Percentiles rank a stretch among this genome's conserved stretches.
Evolutionary conservation across 2,797 vertebrate species (phyloP).

Genomic region (Helarctos malayanus): DNA sequence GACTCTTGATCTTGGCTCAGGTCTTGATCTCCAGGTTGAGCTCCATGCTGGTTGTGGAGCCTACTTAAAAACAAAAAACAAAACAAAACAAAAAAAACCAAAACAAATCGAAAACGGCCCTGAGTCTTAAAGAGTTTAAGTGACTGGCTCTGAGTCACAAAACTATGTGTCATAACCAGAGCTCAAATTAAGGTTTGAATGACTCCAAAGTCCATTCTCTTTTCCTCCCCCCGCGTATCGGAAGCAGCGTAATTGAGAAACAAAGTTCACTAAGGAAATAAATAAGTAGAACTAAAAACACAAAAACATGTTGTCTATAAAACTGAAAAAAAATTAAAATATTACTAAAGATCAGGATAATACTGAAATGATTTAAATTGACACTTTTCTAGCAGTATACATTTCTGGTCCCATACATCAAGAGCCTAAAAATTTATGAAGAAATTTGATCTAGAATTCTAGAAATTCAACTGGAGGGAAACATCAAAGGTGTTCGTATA

Average conservation of each 20-base stretch:
- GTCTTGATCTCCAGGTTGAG: neutral
- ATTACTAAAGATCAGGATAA: neutral
- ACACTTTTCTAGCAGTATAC: neutral
- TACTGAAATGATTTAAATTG: neutral
- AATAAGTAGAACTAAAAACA: neutral
- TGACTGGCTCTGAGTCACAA: neutral
- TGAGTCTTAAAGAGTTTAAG: neutral
- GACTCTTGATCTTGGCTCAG: neutral
- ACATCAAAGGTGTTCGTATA: neutral
- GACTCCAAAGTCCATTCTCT: neutral
- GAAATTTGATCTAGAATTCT: neutral
- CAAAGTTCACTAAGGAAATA: neutral
- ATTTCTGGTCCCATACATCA: neutral
- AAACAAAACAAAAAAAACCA: neutral
- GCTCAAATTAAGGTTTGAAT: neutral
- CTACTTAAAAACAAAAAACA: neutral
- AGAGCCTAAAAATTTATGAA: neutral
- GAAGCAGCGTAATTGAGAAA: neutral
- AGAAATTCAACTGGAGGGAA: neutral
- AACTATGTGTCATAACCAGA: neutral
- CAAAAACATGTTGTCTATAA: neutral
- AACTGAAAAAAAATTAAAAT: neutral
- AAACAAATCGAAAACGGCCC: neutral
- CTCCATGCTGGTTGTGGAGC: neutral
- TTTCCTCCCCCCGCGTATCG: fast-evolving